phyloP scores from a whole-genome alignment of 2,113 vertebrate genomes.

The Coptodon rendalli region DNA sequence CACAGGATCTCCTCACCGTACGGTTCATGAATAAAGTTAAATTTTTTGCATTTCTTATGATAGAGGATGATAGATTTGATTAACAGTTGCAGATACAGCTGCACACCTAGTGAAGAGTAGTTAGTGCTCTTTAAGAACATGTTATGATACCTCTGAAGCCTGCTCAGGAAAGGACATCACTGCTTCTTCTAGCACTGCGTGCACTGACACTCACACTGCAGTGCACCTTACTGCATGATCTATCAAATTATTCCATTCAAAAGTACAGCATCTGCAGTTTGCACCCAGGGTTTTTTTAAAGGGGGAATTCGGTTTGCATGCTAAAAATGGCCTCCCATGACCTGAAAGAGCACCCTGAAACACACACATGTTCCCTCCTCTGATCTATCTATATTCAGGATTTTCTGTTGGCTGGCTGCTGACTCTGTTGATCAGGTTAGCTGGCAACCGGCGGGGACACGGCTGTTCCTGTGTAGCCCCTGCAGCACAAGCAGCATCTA shows the following conservation, averaged over 20 bases:
- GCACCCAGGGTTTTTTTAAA: background rate
- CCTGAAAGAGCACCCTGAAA: background rate
- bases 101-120: background rate
- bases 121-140: background rate
- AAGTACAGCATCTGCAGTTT: background rate
- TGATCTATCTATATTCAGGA: conserved; percentile 9
- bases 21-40: background rate
- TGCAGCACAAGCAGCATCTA: conserved; percentile 22
- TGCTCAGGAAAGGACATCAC: background rate
- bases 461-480: background rate
- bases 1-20: background rate
- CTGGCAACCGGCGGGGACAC: background rate
- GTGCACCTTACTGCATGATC: background rate
- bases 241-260: background rate
- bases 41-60: background rate
- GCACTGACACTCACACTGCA: background rate
- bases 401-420: conserved; percentile 7
- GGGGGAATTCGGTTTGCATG: background rate
- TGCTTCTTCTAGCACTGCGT: background rate
- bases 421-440: conserved; percentile 14
- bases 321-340: background rate
- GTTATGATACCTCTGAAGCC: background rate
- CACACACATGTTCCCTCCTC: background rate
- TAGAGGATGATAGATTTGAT: background rate
- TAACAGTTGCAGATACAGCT: background rate